phyloP scores from a whole-genome alignment of 1,140 invertebrate species.

The Leptinotarsa lineolata region DNA sequence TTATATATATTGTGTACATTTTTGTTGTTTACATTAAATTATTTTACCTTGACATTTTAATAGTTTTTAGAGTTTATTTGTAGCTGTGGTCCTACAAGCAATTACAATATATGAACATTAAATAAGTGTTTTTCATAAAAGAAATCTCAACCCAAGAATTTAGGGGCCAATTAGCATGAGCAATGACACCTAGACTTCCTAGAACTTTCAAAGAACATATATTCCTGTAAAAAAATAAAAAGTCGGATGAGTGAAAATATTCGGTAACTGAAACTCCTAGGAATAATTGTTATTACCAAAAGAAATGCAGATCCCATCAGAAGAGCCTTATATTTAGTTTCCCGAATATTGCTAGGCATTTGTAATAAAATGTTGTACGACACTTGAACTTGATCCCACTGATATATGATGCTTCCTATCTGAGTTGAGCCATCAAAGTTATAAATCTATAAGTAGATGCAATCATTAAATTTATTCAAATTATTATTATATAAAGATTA shows the following conservation, averaged over 20 bases:
- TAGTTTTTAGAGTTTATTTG: slow-evolving; percentile 49
- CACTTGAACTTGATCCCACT: slow-evolving; percentile 61
- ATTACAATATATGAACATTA: slow-evolving; percentile 47
- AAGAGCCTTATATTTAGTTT: slow-evolving; percentile 62
- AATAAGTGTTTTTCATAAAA: not conserved
- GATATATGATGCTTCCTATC: slow-evolving; percentile 61
- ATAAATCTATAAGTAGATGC: slow-evolving; percentile 52
- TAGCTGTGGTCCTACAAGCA: slow-evolving; percentile 51
- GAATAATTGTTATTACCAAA: slow-evolving; percentile 54
- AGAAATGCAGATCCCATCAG: slow-evolving; percentile 63
- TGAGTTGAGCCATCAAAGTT: slow-evolving; percentile 59
- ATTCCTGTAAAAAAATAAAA: slow-evolving; percentile 45
- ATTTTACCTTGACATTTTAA: slow-evolving; percentile 10
- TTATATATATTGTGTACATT: too few relatives aligned
- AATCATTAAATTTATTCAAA: not conserved
- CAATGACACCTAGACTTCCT: slow-evolving; percentile 40
- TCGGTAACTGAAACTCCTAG: too few relatives aligned
- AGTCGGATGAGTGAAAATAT: too few relatives aligned
- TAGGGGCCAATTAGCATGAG: slow-evolving; percentile 32
- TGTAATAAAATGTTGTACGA: slow-evolving; percentile 60
- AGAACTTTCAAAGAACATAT: slow-evolving; percentile 48
- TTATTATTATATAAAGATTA: not conserved
- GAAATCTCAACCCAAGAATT: not conserved
- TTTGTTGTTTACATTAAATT: too few relatives aligned
- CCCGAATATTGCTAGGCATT: slow-evolving; percentile 58